These are phyloP conservation scores for Scomberomorus guttatus DNA, from an alignment of 2,797 vertebrate genomes.

Conservation along the genomic window DNA sequence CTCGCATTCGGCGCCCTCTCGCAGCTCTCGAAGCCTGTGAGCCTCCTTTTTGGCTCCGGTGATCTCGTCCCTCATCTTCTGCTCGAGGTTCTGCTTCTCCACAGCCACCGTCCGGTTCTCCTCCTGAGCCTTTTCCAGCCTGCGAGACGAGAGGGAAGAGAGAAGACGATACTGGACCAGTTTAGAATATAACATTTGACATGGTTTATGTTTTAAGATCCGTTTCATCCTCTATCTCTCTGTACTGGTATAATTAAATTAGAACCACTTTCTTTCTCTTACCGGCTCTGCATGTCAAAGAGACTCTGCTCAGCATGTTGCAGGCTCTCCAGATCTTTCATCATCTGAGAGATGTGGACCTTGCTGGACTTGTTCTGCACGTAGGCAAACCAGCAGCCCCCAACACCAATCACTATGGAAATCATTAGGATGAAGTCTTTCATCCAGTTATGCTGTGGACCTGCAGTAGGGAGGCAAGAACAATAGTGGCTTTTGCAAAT, in stretches of 20 bases:
- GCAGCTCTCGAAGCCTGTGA: constrained; percentile 91
- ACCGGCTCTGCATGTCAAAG: constrained; percentile 95
- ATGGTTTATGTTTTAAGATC: no score
- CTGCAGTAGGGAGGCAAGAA: constrained; percentile 55
- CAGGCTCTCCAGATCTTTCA: constrained; percentile 97
- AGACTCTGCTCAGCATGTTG: constrained; percentile 96
- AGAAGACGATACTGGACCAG: background rate
- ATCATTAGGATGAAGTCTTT: constrained; percentile 97
- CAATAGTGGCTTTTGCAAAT: background rate
- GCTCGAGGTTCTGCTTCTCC: constrained; percentile 98
- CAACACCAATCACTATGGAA: constrained; percentile 97
- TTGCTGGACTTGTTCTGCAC: constrained; percentile 97
- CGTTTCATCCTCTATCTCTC: no score
- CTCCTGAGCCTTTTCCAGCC: constrained; percentile 97
- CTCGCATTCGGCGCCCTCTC: constrained; percentile 95
- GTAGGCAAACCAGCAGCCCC: constrained; percentile 99
- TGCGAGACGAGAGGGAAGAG: constrained; percentile 58
- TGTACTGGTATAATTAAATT: no score
- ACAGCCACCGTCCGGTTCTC: constrained; percentile 98
- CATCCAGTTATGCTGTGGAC: constrained; percentile 95
- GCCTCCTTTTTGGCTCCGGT: constrained; percentile 95
- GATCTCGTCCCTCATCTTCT: constrained; percentile 98
- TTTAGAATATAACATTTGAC: background rate
- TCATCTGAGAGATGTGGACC: constrained; percentile 98
- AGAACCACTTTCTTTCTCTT: constrained; percentile 20